A percentile compares a stretch with the other conserved stretches of the same genome.
Conservation (phyloP, 2,888 invertebrate genomes). For the Erynnis tages region DNA sequence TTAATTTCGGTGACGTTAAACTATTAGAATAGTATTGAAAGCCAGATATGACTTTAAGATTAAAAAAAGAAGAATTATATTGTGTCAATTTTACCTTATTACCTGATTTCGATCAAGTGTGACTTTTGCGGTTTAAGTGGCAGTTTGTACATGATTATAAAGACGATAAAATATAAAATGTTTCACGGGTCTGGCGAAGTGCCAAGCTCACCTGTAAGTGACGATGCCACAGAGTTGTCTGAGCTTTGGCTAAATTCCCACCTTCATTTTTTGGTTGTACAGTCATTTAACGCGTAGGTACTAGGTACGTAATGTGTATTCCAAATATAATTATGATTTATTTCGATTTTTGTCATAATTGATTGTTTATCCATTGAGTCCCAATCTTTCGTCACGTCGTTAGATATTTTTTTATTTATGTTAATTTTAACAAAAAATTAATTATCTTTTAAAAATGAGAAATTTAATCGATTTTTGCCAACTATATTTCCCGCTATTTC, state of each 20-base stretch:
- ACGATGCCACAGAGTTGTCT: conserved; percentile 23
- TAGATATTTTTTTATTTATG: too few species aligned
- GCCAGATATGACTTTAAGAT: too few species aligned
- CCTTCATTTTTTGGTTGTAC: conserved; percentile 20
- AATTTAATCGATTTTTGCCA: too few species aligned
- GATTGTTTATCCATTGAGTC: neutral
- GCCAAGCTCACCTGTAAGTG: conserved; percentile 37
- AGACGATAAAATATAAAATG: conserved; percentile 17
- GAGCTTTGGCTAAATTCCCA: conserved; percentile 25
- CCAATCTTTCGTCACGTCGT: neutral
- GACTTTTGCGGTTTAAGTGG: conserved; percentile 4
- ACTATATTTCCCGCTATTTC: too few species aligned
- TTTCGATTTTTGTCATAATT: neutral
- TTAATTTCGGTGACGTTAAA: neutral
- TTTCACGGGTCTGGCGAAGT: conserved; percentile 30
- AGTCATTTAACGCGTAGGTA: conserved; percentile 16
- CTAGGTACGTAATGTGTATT: conserved; percentile 3
- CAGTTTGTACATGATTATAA: too few species aligned
- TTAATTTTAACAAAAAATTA: too few species aligned
- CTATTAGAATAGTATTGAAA: neutral
- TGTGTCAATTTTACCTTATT: neutral
- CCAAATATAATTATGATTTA: conserved; percentile 23
- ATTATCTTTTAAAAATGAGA: too few species aligned
- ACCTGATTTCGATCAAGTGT: neutral
- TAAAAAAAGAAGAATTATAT: too few species aligned